phyloP scores from a whole-genome alignment of 2,888 invertebrate genomes.

The Troglohyphantes excavatus region DNA sequence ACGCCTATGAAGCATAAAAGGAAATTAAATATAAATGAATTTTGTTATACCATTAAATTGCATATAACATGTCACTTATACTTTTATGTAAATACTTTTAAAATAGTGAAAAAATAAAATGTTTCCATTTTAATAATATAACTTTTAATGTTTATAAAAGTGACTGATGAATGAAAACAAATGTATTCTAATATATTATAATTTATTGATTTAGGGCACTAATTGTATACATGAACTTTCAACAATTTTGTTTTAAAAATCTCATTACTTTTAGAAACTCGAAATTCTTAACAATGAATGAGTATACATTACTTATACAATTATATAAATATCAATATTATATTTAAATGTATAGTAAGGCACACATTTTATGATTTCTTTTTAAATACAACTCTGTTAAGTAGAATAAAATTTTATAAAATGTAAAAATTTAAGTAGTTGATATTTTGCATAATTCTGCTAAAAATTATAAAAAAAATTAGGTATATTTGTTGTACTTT shows the following conservation, averaged over 20 bases:
- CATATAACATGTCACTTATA: no score
- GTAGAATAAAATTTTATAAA: background rate
- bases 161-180: no score
- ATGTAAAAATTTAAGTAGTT: background rate
- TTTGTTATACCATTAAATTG: no score
- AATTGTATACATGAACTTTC: background rate
- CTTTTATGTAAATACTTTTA: no score
- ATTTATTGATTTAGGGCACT: no score
- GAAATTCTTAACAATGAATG: background rate
- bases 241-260: background rate
- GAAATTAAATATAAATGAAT: no score
- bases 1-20: no score
- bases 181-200: no score
- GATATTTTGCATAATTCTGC: background rate
- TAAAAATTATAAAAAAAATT: background rate
- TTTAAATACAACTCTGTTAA: background rate
- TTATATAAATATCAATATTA: constrained; percentile 25
- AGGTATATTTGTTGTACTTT: constrained; percentile 3
- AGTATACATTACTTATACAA: background rate
- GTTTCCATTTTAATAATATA: no score
- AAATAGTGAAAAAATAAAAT: no score
- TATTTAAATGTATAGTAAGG: constrained; percentile 33
- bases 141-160: no score
- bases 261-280: background rate
- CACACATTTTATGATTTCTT: constrained; percentile 17